Evolutionary conservation across 2,888 invertebrate species (phyloP).

Genomic region (Deilephila elpenor): DNA sequence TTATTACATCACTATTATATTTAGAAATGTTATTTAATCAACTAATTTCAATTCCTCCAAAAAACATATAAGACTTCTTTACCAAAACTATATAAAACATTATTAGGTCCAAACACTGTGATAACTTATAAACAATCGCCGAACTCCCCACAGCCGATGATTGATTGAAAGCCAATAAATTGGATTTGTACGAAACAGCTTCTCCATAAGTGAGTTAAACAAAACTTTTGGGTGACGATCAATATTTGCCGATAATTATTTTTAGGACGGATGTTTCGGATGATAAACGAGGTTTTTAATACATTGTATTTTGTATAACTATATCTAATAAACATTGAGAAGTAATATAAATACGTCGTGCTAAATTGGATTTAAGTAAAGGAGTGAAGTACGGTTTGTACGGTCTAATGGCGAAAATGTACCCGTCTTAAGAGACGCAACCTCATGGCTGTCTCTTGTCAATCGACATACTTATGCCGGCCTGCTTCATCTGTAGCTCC

Average conservation of each 20-base stretch:
- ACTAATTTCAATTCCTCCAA: neutral
- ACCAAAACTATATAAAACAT: neutral
- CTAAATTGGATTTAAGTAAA: no score
- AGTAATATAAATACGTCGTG: no score
- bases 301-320: no score
- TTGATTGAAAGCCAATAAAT: conserved; percentile 25
- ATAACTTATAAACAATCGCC: neutral
- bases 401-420: no score
- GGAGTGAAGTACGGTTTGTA: no score
- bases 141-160: neutral
- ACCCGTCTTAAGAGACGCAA: no score
- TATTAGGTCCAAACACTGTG: neutral
- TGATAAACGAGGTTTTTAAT: no score
- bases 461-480: no score
- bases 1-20: neutral
- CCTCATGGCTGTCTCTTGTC: no score
- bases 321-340: no score
- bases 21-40: neutral
- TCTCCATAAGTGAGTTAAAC: neutral
- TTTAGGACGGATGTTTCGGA: neutral
- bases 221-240: neutral
- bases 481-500: no score
- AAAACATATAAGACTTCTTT: neutral
- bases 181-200: neutral
- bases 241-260: neutral